Percentiles rank a stretch among this genome's conserved stretches.
Evolutionary conservation across 2,888 invertebrate species (phyloP).

Genomic region (Temnothorax rugatulus): DNA sequence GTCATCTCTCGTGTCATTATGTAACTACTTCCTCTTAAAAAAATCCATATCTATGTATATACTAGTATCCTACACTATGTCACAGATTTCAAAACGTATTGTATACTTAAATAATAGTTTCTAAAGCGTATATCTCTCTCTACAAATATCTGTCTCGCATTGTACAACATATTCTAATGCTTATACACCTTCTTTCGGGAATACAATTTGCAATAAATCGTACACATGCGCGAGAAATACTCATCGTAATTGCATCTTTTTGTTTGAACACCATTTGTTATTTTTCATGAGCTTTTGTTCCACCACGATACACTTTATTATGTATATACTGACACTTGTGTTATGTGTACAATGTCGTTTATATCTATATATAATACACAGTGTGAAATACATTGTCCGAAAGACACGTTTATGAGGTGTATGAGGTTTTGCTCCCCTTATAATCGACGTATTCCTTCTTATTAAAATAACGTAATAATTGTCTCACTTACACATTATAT

Average conservation of each 20-base stretch:
- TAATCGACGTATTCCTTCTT: conserved; percentile 79
- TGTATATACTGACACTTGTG: conserved; percentile 70
- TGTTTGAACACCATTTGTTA: conserved; percentile 71
- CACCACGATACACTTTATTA: conserved; percentile 66
- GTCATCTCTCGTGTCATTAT: conserved; percentile 57
- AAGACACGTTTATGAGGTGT: conserved; percentile 81
- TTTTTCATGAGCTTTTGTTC: conserved; percentile 54
- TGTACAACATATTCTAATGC: conserved; percentile 54
- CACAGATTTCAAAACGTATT: conserved; percentile 72
- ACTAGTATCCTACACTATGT: conserved; percentile 62
- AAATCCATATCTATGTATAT: conserved; percentile 59
- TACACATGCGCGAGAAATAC: conserved; percentile 65
- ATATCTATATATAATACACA: conserved; percentile 64
- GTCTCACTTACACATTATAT: conserved; percentile 77
- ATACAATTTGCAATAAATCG: conserved; percentile 59
- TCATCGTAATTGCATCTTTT: conserved; percentile 56
- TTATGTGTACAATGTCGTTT: conserved; percentile 69
- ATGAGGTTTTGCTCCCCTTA: conserved; percentile 74
- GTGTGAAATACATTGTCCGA: conserved; percentile 75
- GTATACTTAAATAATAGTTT: conserved; percentile 46
- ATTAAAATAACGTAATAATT: conserved; percentile 85
- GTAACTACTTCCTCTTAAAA: conserved; percentile 70
- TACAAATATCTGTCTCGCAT: conserved; percentile 50
- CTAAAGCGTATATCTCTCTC: conserved; percentile 29
- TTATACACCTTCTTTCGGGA: not conserved